Base-by-base conservation (phyloP, 2,113 vertebrate genomes). In the Struthio camelus region DNA sequence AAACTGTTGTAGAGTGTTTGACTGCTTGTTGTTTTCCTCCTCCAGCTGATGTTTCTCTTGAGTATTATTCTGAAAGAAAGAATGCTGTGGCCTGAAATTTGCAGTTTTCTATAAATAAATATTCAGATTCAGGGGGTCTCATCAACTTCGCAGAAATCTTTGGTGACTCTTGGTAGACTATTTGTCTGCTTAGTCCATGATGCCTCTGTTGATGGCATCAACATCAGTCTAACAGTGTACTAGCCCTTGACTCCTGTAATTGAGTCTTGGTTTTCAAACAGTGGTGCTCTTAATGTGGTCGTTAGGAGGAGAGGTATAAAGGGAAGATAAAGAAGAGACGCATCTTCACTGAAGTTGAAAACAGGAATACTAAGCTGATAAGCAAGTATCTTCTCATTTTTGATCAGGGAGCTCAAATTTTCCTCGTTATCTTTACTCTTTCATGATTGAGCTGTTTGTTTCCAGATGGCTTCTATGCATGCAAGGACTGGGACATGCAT, bases 361-460 rank as follows among this genome's bases (percentile, higher is more conserved):
- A 87, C 22, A 27, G 77, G 24, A 93, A 3, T 50, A 88, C 36
- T 76, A 89, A 84, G 24, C 85, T 91, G 54, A 46, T 83, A 85
- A 87, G n/a, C 2, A 8, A 67, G 10, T 91, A 28, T 72, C 38
- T 62, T 12, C 11, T 61, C 30, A 2, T 12, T 38, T 92, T 76
- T 90, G 2, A 92, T 89, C 40, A 77, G 50, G 58, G 65, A 86
- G 42, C 56, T 93, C 86, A 84, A 80, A 8, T 85, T 90, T 80
- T 85, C 89, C 86, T 92, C 0, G 3, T 80, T 96, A 93, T 85
- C 78, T 95, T 86, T 95, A 22, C 46, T 87, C 34, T 90, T 86
- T 95, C 61, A 40, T 95, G 86, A 96, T 82, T 95, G 96, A 96
- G 95, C 89, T 97, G 81, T 93, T 96, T 96, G 71, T 92, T 96